Conservation (phyloP, 2,113 vertebrate genomes). For the Tupaia tana region DNA sequence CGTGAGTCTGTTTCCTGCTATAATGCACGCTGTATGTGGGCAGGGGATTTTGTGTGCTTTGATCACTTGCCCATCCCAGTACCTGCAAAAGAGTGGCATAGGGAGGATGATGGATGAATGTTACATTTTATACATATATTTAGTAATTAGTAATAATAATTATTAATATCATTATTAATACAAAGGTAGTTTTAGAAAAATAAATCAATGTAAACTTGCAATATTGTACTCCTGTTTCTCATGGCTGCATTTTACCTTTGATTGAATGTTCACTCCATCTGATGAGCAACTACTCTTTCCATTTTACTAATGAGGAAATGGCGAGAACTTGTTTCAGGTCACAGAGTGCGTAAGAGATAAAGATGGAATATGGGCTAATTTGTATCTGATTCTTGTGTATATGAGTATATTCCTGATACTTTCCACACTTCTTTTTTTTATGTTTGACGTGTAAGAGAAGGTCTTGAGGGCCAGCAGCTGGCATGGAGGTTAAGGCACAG, state of each 20-base stretch:
- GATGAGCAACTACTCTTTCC: background rate
- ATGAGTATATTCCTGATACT: background rate
- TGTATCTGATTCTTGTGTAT: background rate
- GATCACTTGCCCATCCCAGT: background rate
- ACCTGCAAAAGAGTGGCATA: background rate
- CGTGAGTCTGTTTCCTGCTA: background rate
- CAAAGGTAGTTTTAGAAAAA: background rate
- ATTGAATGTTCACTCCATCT: background rate
- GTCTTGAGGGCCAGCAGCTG: background rate
- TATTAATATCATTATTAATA: background rate
- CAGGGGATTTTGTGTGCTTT: background rate
- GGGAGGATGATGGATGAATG: background rate
- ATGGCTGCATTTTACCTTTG: background rate
- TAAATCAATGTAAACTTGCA: background rate
- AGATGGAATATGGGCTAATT: background rate
- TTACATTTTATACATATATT: background rate
- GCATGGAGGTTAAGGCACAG: no score
- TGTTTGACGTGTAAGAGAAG: background rate
- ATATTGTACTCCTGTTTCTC: background rate
- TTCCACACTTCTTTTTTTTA: background rate
- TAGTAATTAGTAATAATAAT: background rate
- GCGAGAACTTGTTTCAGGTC: background rate
- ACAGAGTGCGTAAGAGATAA: background rate
- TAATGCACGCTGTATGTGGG: fast-evolving
- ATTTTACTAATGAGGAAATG: conserved; percentile 7